Evolutionary conservation across 2,888 invertebrate genomes (phyloP), one percentile per base, ranked within the genome.

Genomic region (Crossocerus cetratus): DNA sequence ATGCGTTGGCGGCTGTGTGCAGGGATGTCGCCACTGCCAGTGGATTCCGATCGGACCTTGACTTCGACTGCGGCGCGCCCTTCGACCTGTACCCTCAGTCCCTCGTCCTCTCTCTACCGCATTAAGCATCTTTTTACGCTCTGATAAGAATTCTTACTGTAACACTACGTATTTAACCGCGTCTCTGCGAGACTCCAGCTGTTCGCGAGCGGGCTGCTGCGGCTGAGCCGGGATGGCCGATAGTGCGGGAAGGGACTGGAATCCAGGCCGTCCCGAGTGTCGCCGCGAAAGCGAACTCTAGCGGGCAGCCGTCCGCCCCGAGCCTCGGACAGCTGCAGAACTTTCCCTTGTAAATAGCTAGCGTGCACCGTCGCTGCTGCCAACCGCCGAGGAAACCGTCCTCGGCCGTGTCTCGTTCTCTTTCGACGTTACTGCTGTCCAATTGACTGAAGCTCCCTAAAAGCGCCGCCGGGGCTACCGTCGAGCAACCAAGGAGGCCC

Each of bases 91-190:
- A 49, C 49, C 49, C 49, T 16, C 14, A 49, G 49, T 49, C 49
- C 16, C 66, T 68, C 72, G 70, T 74, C 80, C 79, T 80, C 74
- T 80, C 80, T 77, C 79, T 74, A 72, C 60, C 62, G 77, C 72
- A 72, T 72, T 71, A 76, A 72, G 72, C 69, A 77, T 72, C 74
- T 77, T 80, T 80, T 72, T 80, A 80, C 72, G 74, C 79, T 80
- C 74, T 80, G 72, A 72, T 74, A 74, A 49, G 49, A 16, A 69
- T 76, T 76, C 76, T 76, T 76, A 76, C 70, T 75, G 69, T 63
- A 66, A 49, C 61, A 65, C 72, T 74, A 60, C 74, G 57, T 75
- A 75, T 75, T 70, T 74, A 75, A 60, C 74, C 57, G 69, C 69
- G 20, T 32, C 64, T 53, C 54, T 69, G 63, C 69, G 60, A 66